Evolutionary conservation across 2,888 invertebrate species (phyloP), one percentile per base, ranked within the genome.

Genomic region (Criorhina ranunculi): DNA sequence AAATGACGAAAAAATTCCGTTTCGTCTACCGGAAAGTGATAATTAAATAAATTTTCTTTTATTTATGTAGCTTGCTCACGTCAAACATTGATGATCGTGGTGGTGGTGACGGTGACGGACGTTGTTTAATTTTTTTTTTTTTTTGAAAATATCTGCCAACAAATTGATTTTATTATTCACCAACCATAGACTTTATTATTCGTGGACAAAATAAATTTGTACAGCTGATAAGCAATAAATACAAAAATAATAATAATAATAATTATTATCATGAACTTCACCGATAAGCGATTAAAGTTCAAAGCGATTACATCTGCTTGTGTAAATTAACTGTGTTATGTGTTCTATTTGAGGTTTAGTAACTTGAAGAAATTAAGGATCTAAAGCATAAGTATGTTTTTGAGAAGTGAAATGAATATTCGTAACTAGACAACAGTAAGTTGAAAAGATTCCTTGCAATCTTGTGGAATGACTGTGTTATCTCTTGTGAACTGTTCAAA

Each of bases 211-310:
- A 9, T 33, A 42, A 33, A 19, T 49, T 42, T 37, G 44, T 17
- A 44, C 19, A n/a, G 66, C 49, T 67, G 76, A 76, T 76, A 76
- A 76, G 46, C 6, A 17, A 0, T 15, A 35, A 76, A 37, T 53
- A 24, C 12, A 66, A 59, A 42, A 70, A 5, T 44, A 60, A 17
- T 11, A 33, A 51, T 40, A 46, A 66, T 40, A 51, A 55, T 40
- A 53, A 67, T 72, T 57, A 77, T 62, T 67, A 62, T 62, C 78
- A n/a, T 83, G 83, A 83, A 83, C 82, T 78, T 78, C 72, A 78
- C 53, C 62, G 82, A 83, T 83, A 83, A 83, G 82, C 73, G 72
- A 67, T 49, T 73, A 67, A 73, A 64, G 83, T 83, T 83, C 73
- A 51, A 37, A 49, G 19, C 15, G 78, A 83, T 83, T 60, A 75